Conservation (phyloP, 2,797 vertebrate species). For the Phataginus tricuspis region DNA sequence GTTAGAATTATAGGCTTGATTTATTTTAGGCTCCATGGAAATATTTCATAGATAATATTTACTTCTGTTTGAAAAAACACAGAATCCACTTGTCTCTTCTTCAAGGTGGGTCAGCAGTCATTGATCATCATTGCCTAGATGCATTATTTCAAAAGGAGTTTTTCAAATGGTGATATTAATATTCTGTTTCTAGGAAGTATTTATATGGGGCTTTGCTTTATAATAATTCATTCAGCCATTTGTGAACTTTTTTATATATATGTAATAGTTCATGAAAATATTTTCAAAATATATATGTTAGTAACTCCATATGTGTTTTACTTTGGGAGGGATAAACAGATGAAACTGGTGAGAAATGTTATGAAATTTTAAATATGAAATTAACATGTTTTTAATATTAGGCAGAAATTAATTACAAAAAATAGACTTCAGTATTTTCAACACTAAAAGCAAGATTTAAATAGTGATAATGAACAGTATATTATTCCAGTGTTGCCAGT, state of each 20-base stretch:
- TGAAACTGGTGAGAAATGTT: neutral
- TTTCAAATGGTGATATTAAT: neutral
- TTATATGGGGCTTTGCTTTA: neutral
- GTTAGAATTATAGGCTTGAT: neutral
- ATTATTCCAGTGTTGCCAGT: neutral
- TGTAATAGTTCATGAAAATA: constrained; percentile 23
- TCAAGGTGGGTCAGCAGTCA: neutral
- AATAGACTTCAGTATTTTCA: neutral
- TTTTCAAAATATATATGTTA: neutral
- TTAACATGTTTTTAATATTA: neutral
- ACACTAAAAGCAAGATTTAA: neutral
- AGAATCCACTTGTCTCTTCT: neutral
- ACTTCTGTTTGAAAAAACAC: neutral
- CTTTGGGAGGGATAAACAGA: neutral
- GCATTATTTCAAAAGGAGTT: constrained; percentile 28
- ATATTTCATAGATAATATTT: neutral
- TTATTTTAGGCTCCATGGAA: neutral
- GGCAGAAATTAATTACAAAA: neutral
- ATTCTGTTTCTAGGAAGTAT: neutral
- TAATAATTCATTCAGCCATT: neutral
- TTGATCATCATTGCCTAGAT: neutral
- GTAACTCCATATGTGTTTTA: neutral
- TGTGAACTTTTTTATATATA: neutral
- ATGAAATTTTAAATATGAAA: neutral
- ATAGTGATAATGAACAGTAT: neutral